Percentiles rank a stretch among this genome's conserved stretches.
phyloP scores from a whole-genome alignment of 2,888 invertebrate genomes.

The Dione vanillae region DNA sequence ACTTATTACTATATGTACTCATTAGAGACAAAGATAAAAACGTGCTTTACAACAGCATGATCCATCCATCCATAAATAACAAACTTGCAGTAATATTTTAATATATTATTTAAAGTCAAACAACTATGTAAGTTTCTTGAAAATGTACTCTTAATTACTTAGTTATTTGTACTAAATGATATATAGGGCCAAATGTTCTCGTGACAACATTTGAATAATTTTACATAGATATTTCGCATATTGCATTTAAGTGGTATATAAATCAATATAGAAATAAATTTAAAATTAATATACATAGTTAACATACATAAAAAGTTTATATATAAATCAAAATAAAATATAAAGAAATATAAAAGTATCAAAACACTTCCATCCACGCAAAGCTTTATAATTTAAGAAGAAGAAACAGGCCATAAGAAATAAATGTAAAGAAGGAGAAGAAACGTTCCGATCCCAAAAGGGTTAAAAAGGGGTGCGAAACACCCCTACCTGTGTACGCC shows the following conservation, averaged over 20 bases:
- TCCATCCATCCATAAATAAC: too few relatives aligned
- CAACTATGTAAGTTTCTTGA: constrained; percentile 4
- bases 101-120: constrained; percentile 1
- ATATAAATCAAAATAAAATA: constrained; percentile 7
- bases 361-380: constrained; percentile 57
- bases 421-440: constrained; percentile 84
- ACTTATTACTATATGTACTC: too few relatives aligned
- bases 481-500: constrained; percentile 72
- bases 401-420: constrained; percentile 85
- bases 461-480: constrained; percentile 79
- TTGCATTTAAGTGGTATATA: constrained; percentile 10
- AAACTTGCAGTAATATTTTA: background rate
- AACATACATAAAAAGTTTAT: too few relatives aligned
- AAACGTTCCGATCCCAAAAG: constrained; percentile 82
- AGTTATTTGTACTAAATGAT: constrained; percentile 23
- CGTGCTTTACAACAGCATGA: too few relatives aligned
- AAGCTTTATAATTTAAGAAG: constrained; percentile 84
- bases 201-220: constrained; percentile 32
- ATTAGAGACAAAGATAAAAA: too few relatives aligned
- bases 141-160: constrained; percentile 25
- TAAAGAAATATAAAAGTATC: constrained; percentile 62
- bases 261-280: constrained; percentile 5
- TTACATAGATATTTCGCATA: constrained; percentile 20
- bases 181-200: constrained; percentile 22
- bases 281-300: background rate